Conservation (phyloP, 2,888 invertebrate genomes). For the Hypolimnas misippus region DNA sequence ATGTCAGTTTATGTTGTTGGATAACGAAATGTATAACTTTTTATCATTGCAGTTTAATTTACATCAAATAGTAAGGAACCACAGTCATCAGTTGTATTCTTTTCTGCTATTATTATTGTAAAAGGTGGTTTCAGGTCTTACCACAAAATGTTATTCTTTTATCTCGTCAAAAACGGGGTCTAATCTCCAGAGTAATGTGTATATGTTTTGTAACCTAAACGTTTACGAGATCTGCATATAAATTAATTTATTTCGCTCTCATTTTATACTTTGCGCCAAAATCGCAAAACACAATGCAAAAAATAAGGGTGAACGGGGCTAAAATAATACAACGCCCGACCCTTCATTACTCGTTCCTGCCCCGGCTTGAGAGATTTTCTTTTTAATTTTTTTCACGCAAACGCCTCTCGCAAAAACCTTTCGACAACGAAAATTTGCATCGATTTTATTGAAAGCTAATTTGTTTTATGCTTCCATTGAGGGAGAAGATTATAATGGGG, state of each 20-base stretch:
- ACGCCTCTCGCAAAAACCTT: conserved; percentile 10
- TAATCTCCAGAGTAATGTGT: background rate
- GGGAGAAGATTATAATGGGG: conserved; percentile 13
- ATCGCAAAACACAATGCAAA: conserved; percentile 41
- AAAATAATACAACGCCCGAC: conserved; percentile 50
- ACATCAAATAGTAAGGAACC: too few relatives aligned
- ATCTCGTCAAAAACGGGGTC: background rate
- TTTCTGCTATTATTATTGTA: too few relatives aligned
- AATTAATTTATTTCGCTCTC: background rate
- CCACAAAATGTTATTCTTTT: too few relatives aligned
- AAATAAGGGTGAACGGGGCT: conserved; percentile 50
- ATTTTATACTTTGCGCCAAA: conserved; percentile 30
- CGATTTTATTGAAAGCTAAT: conserved; percentile 38
- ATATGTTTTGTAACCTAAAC: background rate
- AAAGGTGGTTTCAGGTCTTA: too few relatives aligned
- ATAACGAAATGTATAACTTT: too few relatives aligned
- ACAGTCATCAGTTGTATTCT: too few relatives aligned
- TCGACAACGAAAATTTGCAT: conserved; percentile 17
- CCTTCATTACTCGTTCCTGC: conserved; percentile 44
- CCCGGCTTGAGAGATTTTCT: conserved; percentile 39
- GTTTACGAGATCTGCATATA: background rate
- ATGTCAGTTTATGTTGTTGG: too few relatives aligned
- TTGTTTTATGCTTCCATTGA: conserved; percentile 24
- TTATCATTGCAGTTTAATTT: too few relatives aligned
- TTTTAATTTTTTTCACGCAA: conserved; percentile 46